Percentiles rank a stretch among this genome's conserved stretches.
These are phyloP conservation scores for Mandrillus leucophaeus DNA, from an alignment of 2,113 vertebrate species.

Conservation along the genomic window DNA sequence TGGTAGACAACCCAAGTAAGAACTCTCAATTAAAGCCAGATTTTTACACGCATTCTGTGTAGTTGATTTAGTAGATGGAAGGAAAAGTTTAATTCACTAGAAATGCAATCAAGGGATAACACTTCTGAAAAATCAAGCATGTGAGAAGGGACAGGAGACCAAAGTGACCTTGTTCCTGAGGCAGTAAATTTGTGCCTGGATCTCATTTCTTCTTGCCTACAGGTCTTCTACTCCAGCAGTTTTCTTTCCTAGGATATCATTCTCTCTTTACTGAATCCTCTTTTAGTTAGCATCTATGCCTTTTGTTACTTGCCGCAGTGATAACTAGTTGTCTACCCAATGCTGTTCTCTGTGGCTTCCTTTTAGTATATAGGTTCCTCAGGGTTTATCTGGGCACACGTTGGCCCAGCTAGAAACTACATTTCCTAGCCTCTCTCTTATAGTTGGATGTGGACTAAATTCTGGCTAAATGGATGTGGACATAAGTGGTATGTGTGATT, in stretches of 20 bases:
- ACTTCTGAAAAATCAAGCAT: conserved; percentile 40
- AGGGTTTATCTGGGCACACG: conserved; percentile 22
- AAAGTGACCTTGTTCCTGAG: neutral
- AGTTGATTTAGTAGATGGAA: neutral
- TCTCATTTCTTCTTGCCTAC: neutral
- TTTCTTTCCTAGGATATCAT: neutral
- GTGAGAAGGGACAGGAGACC: neutral
- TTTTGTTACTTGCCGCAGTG: neutral
- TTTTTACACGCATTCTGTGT: neutral
- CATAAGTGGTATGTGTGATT: neutral
- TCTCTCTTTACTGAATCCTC: neutral
- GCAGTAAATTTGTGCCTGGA: neutral
- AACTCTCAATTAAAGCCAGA: neutral
- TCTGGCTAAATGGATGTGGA: neutral
- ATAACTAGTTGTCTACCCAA: conserved; percentile 5
- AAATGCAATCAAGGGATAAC: neutral
- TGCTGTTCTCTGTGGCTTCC: neutral
- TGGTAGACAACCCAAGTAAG: neutral
- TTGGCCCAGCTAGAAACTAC: neutral
- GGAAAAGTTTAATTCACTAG: neutral
- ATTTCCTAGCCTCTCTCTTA: neutral
- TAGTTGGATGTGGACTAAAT: neutral
- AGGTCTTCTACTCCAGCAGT: neutral
- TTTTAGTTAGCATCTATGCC: neutral
- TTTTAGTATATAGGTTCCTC: neutral